Percentiles rank a stretch among this genome's conserved stretches.
phyloP scores from a whole-genome alignment of 2,888 invertebrate species.

The Serrognathus titanus region DNA sequence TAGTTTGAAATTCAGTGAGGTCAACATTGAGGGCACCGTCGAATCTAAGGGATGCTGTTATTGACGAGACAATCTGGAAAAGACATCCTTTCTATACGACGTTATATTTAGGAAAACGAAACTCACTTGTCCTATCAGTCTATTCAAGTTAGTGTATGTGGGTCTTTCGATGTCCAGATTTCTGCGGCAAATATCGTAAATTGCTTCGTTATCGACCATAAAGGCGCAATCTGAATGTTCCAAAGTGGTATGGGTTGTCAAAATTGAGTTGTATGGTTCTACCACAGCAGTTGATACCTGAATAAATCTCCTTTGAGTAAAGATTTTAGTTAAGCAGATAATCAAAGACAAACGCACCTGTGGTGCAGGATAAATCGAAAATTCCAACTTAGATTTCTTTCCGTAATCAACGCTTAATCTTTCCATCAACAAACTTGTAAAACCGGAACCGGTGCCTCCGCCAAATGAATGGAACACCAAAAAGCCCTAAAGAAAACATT shows the following conservation, averaged over 20 bases:
- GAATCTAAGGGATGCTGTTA: slow-evolving; percentile 88
- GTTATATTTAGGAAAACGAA: neutral
- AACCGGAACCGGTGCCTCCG: slow-evolving; percentile 88
- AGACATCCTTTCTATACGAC: neutral
- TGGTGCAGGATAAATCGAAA: slow-evolving; percentile 92
- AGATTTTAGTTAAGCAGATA: neutral
- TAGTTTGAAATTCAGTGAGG: slow-evolving; percentile 91
- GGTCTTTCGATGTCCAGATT: slow-evolving; percentile 83
- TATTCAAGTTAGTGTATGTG: slow-evolving; percentile 83
- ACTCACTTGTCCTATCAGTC: slow-evolving; percentile 71
- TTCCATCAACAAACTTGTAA: slow-evolving; percentile 90
- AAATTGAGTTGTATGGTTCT: slow-evolving; percentile 89
- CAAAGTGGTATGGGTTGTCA: slow-evolving; percentile 87
- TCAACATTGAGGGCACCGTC: slow-evolving; percentile 92
- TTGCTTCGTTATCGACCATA: slow-evolving; percentile 89
- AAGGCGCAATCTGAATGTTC: slow-evolving; percentile 87
- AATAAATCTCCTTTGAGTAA: neutral
- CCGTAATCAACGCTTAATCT: slow-evolving; percentile 88
- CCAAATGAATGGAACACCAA: slow-evolving; percentile 92
- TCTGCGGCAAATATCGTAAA: slow-evolving; percentile 83
- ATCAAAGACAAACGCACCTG: slow-evolving; percentile 55
- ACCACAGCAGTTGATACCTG: slow-evolving; percentile 78
- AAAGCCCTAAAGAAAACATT: slow-evolving; percentile 64
- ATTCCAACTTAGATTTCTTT: slow-evolving; percentile 90
- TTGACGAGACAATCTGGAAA: slow-evolving; percentile 82